A percentile compares a stretch with the other conserved stretches of the same genome.
These are phyloP conservation scores for Echeneis naucrates DNA, from an alignment of 2,797 vertebrate species.

Conservation along the genomic window DNA sequence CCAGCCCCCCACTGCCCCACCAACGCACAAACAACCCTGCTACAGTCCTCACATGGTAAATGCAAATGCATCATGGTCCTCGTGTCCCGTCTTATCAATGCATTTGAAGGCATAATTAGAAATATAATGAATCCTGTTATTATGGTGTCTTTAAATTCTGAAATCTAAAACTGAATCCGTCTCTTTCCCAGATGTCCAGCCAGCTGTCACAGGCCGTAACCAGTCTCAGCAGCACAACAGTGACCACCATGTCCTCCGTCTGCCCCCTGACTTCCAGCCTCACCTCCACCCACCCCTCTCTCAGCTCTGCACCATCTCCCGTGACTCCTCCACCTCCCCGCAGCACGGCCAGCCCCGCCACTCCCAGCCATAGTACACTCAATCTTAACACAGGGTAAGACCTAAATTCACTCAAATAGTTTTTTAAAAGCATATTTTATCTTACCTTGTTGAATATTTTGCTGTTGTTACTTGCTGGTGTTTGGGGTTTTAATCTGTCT, in stretches of 20 bases:
- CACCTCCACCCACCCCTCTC: constrained; percentile 84
- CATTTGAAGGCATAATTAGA: not conserved
- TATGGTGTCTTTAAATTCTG: not conserved
- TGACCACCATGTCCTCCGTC: constrained; percentile 91
- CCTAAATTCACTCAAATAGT: not conserved
- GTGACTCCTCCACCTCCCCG: constrained; percentile 90
- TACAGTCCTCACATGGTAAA: constrained; percentile 92
- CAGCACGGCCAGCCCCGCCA: constrained; percentile 89
- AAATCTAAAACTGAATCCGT: constrained; percentile 41
- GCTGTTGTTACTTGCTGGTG: not conserved
- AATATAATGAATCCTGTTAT: not conserved
- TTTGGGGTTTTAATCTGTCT: not conserved
- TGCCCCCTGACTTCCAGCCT: constrained; percentile 89
- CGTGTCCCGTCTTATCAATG: not conserved
- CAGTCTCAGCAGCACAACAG: constrained; percentile 92
- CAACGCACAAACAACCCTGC: constrained; percentile 87
- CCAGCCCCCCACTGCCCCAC: constrained; percentile 80
- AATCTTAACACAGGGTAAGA: constrained; percentile 91
- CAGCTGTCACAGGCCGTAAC: constrained; percentile 90
- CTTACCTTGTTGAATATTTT: not conserved
- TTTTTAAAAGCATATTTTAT: not conserved
- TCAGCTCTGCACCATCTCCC: constrained; percentile 87
- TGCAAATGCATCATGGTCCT: not conserved
- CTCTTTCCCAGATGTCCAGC: constrained; percentile 80
- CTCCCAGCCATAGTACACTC: constrained; percentile 89